Conservation (phyloP, 2,888 invertebrate species). For the Athetis lepigone region DNA sequence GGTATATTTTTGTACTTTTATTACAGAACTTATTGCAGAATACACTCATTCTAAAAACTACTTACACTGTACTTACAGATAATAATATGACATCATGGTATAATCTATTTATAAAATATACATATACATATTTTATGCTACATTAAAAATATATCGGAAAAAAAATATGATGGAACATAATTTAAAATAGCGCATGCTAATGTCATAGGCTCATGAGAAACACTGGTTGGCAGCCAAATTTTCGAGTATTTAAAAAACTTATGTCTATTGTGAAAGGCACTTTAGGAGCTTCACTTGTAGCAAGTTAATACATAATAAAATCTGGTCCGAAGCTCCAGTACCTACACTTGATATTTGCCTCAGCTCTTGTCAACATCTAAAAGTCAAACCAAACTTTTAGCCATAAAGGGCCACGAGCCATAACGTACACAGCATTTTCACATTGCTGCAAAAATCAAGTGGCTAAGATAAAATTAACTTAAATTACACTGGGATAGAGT, state of each 20-base stretch:
- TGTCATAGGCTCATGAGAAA: not conserved
- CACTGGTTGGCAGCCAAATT: not conserved
- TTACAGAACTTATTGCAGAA: not conserved
- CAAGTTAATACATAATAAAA: not conserved
- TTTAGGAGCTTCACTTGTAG: constrained; percentile 1
- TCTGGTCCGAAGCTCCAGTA: not conserved
- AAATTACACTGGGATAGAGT: no score
- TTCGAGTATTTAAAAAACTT: not conserved
- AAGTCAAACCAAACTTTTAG: not conserved
- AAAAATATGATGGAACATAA: not conserved
- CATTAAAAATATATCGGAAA: not conserved
- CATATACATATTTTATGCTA: not conserved
- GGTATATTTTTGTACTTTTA: constrained; percentile 38
- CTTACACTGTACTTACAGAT: not conserved
- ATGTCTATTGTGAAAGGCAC: constrained; percentile 7
- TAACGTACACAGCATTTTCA: no score
- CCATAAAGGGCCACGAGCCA: no score
- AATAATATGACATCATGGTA: not conserved
- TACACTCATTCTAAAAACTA: not conserved
- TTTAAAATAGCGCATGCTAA: not conserved
- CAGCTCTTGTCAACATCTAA: not conserved
- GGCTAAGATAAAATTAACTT: no score
- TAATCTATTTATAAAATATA: constrained; percentile 14
- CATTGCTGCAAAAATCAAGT: no score
- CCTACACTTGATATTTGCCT: not conserved